Base-by-base conservation (phyloP, 2,113 vertebrate species). In the Murina feae region DNA sequence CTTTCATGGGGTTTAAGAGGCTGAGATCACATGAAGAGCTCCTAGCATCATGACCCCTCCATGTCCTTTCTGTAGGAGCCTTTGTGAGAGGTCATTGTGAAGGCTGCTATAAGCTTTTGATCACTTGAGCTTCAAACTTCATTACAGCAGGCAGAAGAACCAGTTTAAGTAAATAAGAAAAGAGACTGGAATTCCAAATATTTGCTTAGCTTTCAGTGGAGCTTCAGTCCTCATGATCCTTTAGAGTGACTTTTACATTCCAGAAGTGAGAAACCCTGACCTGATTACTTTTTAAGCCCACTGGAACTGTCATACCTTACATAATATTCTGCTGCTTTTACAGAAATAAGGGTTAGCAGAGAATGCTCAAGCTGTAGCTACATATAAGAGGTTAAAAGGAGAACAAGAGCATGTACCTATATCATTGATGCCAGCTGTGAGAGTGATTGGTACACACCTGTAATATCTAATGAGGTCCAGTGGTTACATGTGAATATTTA, bases 141-240 rank as follows among this genome's bases (percentile, higher is more conserved):
- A 83, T 69, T 90, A 94, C 0, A 74, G 58, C 25, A 76, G 28
- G 44, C n/a, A 71, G 85, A 94, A 91, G 49, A 9, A 18, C 35
- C 30, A 91, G 55, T n/a, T 89, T 82, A 84, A 81, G 35, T 72
- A 86, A 93, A 88, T 49, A 87, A 80, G 68, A 35, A 68, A 58
- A 89, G 63, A 88, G 78, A 39, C 47, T 63, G n/a, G 69, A 90
- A 96, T 96, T 92, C 82, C 55, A 97, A 95, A 87, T 90, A 95
- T 94, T 96, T 96, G 85, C 76, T 97, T 96, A 75, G 72, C 85
- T 94, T 94, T 96, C 84, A 87, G 88, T 69, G 47, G 35, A 82
- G 18, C 49, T 82, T 95, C 21, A 88, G 71, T 74, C 16, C 51
- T 74, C 75, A 53, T 60, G 74, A 86, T 66, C 72, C 12, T 86